phyloP scores from a whole-genome alignment of 2,888 invertebrate species.

The Adela reaumurella region DNA sequence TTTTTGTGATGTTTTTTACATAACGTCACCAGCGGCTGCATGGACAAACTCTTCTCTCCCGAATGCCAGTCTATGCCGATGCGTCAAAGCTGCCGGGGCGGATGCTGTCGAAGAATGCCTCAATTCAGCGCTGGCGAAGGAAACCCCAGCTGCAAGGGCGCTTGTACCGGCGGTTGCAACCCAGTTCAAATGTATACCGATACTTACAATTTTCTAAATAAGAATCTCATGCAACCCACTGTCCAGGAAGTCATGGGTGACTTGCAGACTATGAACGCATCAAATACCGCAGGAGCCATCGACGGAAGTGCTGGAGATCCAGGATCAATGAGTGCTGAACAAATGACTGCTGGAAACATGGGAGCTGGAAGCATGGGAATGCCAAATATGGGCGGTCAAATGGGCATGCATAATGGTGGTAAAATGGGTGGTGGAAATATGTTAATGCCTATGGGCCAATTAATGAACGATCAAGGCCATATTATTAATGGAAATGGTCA shows the following conservation, averaged over 20 bases:
- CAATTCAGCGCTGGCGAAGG: too few species aligned
- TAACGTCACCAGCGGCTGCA: conserved; percentile 34
- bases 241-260: conserved; percentile 42
- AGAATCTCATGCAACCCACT: conserved; percentile 39
- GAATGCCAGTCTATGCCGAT: conserved; percentile 16
- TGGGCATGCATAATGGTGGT: too few species aligned
- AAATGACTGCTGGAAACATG: not conserved
- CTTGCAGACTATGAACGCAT: conserved; percentile 29
- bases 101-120: conserved; percentile 19
- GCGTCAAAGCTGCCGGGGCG: conserved; percentile 21
- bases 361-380: not conserved
- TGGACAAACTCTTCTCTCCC: conserved; percentile 38
- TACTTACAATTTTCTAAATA: conserved; percentile 34
- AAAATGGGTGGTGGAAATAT: too few species aligned
- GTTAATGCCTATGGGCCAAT: too few species aligned
- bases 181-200: conserved; percentile 33
- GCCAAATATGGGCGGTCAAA: not conserved
- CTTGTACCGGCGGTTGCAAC: too few species aligned
- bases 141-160: not conserved
- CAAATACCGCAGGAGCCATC: conserved; percentile 22
- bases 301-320: conserved; percentile 13
- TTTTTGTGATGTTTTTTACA: too few species aligned
- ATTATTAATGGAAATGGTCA: too few species aligned
- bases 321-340: conserved; percentile 17
- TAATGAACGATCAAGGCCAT: too few species aligned